A percentile compares a stretch with the other conserved stretches of the same genome.
phyloP scores from a whole-genome alignment of 2,113 vertebrate genomes.

The Pachyramphus minor region DNA sequence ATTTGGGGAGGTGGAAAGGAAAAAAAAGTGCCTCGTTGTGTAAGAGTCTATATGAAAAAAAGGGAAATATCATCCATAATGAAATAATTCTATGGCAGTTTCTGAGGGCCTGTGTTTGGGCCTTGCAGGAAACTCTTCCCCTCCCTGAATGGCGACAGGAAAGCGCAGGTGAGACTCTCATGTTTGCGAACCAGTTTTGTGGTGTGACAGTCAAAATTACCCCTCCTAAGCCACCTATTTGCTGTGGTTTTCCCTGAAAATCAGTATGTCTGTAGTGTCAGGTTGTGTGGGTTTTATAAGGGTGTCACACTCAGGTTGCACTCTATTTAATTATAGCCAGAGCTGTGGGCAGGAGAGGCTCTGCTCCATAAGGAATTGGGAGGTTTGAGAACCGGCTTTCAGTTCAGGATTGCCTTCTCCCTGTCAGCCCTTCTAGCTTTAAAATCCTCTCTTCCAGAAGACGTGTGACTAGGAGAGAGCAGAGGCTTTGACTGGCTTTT shows the following conservation, averaged over 20 bases:
- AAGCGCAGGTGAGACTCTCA: not conserved
- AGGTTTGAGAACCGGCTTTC: not conserved
- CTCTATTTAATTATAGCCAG: not conserved
- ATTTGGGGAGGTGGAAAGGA: constrained; percentile 38
- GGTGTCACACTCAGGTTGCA: not conserved
- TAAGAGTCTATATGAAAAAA: not conserved
- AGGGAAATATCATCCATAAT: not conserved
- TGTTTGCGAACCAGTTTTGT: not conserved
- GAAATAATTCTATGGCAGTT: not conserved
- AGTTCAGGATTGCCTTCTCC: not conserved
- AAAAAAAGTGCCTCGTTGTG: not conserved
- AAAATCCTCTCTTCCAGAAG: not conserved
- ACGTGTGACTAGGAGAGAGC: not conserved
- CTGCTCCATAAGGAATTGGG: not conserved
- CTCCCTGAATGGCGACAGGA: not conserved
- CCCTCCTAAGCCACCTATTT: not conserved
- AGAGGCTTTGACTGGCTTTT: not conserved
- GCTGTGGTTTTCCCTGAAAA: not conserved
- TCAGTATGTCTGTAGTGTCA: not conserved
- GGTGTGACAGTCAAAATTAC: not conserved
- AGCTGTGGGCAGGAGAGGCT: not conserved
- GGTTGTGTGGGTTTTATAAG: not conserved
- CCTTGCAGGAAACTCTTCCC: not conserved
- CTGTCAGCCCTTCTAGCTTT: not conserved
- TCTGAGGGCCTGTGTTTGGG: not conserved